A percentile compares a stretch with the other conserved stretches of the same genome.
Evolutionary conservation across 2,797 vertebrate genomes (phyloP).

Genomic region (Cirrhinus molitorella): DNA sequence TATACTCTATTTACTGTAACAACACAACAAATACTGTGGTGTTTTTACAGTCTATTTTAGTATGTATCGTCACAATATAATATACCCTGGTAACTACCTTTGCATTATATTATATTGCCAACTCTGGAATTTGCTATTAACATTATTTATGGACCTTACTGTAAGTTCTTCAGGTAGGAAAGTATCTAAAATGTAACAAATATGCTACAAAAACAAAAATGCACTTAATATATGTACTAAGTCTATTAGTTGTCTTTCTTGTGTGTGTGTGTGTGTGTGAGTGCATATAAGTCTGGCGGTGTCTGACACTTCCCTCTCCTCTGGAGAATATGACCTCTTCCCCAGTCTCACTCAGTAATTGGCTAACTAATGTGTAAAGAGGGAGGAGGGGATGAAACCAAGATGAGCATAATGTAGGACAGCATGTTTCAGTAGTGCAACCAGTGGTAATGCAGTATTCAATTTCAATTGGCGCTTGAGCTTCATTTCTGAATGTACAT

Average conservation of each 20-base stretch:
- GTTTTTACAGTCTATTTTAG: neutral
- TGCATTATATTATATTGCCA: neutral
- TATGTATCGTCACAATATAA: neutral
- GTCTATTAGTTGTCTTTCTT: neutral
- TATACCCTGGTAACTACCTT: neutral
- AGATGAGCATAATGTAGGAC: slow-evolving; percentile 28
- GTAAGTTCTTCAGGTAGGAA: neutral
- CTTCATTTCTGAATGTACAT: slow-evolving; percentile 15
- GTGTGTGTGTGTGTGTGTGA: slow-evolving; percentile 28
- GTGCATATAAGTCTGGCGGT: slow-evolving; percentile 42
- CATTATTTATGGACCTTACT: neutral
- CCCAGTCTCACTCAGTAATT: slow-evolving; percentile 52
- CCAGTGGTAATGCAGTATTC: slow-evolving; percentile 35
- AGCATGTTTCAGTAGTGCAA: slow-evolving; percentile 3
- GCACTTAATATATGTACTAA: neutral
- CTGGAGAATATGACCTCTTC: slow-evolving; percentile 49
- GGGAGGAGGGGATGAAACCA: slow-evolving; percentile 31
- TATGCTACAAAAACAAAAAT: neutral
- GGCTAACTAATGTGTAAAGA: slow-evolving; percentile 59
- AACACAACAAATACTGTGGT: neutral
- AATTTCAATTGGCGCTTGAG: slow-evolving; percentile 13
- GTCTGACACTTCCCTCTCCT: slow-evolving; percentile 57
- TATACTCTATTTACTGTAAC: too few relatives aligned
- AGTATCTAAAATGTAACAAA: neutral
- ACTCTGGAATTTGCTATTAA: neutral